Percentiles rank a stretch among this genome's conserved stretches.
Conservation (phyloP, 2,888 invertebrate genomes). For the Drosophila testacea region DNA sequence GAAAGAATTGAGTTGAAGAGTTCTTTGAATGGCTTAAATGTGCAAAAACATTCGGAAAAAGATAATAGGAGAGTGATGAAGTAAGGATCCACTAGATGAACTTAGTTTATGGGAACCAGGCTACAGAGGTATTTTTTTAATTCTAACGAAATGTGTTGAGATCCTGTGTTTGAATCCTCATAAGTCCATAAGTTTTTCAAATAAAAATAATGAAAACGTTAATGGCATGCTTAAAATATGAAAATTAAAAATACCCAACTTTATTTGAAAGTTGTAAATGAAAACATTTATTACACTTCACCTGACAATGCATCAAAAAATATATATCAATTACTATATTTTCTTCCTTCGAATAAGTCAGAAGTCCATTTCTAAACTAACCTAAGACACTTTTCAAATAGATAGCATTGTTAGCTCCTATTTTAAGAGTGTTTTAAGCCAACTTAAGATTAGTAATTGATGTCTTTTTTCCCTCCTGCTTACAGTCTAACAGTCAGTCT, state of each 20-base stretch:
- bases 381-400: slow-evolving; percentile 23
- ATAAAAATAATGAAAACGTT: too few species aligned
- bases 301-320: slow-evolving; percentile 12
- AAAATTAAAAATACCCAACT: neutral
- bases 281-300: slow-evolving; percentile 17
- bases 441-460: slow-evolving; percentile 18
- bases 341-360: neutral
- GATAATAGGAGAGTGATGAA: too few species aligned
- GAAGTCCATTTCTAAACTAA: slow-evolving; percentile 12
- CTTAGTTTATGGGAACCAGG: too few species aligned
- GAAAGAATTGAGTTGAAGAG: neutral
- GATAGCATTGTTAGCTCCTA: neutral
- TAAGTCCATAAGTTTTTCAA: too few species aligned
- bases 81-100: too few species aligned
- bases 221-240: too few species aligned
- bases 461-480: neutral
- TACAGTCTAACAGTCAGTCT: neutral
- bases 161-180: too few species aligned
- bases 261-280: slow-evolving; percentile 6
- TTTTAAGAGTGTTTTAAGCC: slow-evolving; percentile 22
- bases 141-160: too few species aligned
- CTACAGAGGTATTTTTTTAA: too few species aligned
- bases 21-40: too few species aligned
- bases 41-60: too few species aligned
- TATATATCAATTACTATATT: neutral